Evolutionary conservation across 2,113 vertebrate genomes (phyloP).

Genomic region (Halichoerus grypus): DNA sequence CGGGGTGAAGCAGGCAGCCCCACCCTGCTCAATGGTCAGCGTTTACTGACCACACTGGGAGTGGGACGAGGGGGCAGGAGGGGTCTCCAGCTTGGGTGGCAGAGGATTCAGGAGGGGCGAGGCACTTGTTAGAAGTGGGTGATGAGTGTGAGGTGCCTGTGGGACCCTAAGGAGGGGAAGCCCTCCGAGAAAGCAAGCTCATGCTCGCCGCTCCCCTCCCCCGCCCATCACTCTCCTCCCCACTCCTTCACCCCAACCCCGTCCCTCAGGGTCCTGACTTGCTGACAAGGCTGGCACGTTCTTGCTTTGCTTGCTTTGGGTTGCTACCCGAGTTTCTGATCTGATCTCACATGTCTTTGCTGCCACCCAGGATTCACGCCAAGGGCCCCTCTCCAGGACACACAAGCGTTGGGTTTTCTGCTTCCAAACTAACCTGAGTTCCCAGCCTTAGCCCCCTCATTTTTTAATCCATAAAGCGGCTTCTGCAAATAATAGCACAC

Average conservation of each 20-base stretch:
- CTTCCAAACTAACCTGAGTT: not conserved
- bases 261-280: fast-evolving
- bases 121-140: not conserved
- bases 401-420: not conserved
- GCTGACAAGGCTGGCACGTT: fast-evolving
- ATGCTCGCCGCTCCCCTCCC: fast-evolving
- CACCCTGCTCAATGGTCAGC: fast-evolving
- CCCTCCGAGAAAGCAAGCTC: not conserved
- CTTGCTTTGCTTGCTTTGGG: not conserved
- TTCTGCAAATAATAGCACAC: slow-evolving; percentile 61
- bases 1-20: not conserved
- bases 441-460: not conserved
- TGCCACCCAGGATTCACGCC: fast-evolving
- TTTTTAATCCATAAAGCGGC: slow-evolving; percentile 48
- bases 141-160: not conserved
- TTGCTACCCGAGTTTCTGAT: not conserved
- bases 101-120: fast-evolving
- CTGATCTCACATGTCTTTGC: fast-evolving
- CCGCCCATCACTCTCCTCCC: fast-evolving
- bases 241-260: no score
- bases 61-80: fast-evolving
- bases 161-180: not conserved
- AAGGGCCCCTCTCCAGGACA: not conserved
- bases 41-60: fast-evolving
- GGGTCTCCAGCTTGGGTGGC: no score